Evolutionary conservation across 2,797 vertebrate genomes (phyloP).

Genomic region (Delichon dasypus): DNA sequence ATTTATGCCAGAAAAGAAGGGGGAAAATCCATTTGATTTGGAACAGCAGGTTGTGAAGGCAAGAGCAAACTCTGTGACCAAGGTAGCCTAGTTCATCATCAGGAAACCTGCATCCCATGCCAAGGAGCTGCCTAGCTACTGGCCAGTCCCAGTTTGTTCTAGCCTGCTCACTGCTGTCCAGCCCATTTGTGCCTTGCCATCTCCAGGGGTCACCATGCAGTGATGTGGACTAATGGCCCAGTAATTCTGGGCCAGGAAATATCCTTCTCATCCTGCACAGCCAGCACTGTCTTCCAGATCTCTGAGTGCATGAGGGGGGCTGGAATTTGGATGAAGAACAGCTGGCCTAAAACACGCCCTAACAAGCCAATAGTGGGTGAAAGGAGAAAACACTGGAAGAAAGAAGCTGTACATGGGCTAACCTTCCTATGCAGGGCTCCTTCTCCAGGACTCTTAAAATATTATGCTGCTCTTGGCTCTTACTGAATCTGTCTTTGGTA

Average conservation of each 20-base stretch:
- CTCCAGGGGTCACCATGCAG: background rate
- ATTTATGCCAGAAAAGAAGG: constrained; percentile 1
- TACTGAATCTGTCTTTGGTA: background rate
- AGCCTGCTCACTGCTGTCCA: constrained; percentile 1
- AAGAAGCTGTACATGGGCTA: background rate
- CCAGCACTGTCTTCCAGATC: constrained; percentile 50
- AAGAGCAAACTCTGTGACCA: background rate
- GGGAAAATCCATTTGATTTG: background rate
- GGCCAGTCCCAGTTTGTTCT: background rate
- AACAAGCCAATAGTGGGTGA: constrained; percentile 8
- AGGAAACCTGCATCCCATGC: background rate
- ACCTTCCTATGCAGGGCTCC: background rate
- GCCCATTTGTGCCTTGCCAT: constrained; percentile 8
- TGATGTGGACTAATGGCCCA: background rate
- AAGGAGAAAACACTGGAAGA: constrained; percentile 21
- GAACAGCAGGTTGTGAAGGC: background rate
- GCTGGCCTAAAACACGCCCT: constrained; percentile 31
- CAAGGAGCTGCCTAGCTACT: background rate
- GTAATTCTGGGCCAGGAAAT: constrained; percentile 24
- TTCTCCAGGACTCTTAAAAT: background rate
- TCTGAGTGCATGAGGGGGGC: constrained; percentile 29
- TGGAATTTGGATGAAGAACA: constrained; percentile 56
- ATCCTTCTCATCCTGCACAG: constrained; percentile 29
- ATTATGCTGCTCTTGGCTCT: background rate
- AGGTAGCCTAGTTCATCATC: background rate